Evolutionary conservation across 53 echinoderm and acorn worm genomes (phyloP), one percentile per base, ranked within the genome.

Genomic region (Holothuria scabra): DNA sequence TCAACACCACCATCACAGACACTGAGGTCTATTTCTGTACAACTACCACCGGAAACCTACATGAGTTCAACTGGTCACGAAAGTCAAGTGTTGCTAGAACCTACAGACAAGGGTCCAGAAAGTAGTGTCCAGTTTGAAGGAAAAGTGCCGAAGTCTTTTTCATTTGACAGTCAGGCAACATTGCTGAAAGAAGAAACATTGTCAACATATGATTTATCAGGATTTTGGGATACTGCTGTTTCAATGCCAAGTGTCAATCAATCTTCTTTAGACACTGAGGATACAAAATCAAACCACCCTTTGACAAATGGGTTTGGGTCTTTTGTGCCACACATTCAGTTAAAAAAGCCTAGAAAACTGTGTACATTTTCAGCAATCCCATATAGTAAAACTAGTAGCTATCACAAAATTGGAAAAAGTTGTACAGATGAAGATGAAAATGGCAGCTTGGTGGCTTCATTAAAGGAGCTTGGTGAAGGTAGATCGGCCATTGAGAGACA

Each of bases 81-180:
- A 52, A 52, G 18, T 52, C 52, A 52, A 52, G 18, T 52, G 1
- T 52, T 52, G 52, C 41, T 0, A 41, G 41, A 41, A 41, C 7
- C 41, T 41, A 41, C 41, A 41, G 41, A 10, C 41, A 41, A 41
- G 41, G 10, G 2, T 41, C 7, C 41, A 41, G 41, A 41, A 41
- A 41, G 8, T 4, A 41, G 41, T 41, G 21, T 52, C 19, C 76
- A 76, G 56, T 52, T 26, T 28, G 24, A 13, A 29, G 4, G 76
- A 12, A 76, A 52, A 48, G 28, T 76, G 4, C 57, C 76, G 0
- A 76, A 76, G 56, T 76, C 76, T 8, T 76, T 56, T 26, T 52
- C 76, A 11, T 76, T 76, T 56, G 76, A 76, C 19, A 76, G 76
- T 52, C 52, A 18, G 28, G 55, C 52, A 18, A 69, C 69, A 38